phyloP scores from a whole-genome alignment of 2,797 vertebrate genomes.

The Argentina silus region DNA sequence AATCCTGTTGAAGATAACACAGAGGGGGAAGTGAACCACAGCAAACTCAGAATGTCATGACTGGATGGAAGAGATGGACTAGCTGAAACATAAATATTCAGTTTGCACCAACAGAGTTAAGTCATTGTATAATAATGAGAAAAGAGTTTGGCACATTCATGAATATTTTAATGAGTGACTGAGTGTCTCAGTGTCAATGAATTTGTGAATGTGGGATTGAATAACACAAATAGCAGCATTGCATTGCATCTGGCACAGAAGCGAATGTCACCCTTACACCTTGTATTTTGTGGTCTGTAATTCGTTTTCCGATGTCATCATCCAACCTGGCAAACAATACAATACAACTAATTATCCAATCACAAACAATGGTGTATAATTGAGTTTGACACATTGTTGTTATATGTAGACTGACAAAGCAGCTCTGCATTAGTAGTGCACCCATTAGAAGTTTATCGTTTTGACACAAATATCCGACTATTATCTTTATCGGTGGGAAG shows the following conservation, averaged over 20 bases:
- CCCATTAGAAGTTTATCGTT: conserved; percentile 43
- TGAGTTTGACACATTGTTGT: neutral
- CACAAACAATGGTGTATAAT: neutral
- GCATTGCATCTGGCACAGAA: conserved; percentile 1
- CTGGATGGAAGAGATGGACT: conserved; percentile 50
- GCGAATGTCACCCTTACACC: no score
- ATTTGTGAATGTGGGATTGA: conserved; percentile 22
- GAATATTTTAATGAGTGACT: conserved; percentile 41
- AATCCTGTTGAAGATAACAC: conserved; percentile 58
- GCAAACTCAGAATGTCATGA: conserved; percentile 54
- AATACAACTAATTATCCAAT: conserved; percentile 1
- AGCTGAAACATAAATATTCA: conserved; percentile 35
- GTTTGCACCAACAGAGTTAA: conserved; percentile 38
- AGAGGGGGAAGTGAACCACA: neutral
- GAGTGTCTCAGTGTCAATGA: conserved; percentile 29
- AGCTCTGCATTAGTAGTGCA: conserved; percentile 4
- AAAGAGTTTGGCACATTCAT: conserved; percentile 23
- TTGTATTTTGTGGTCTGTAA: neutral
- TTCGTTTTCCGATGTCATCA: neutral
- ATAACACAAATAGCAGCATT: conserved; percentile 14
- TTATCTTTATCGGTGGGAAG: conserved; percentile 52
- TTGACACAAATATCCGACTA: conserved; percentile 54
- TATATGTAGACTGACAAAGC: neutral
- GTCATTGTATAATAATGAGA: conserved; percentile 44
- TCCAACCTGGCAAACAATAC: neutral